Conservation (phyloP, 2,113 vertebrate species). For the Boleophthalmus pectinirostris region DNA sequence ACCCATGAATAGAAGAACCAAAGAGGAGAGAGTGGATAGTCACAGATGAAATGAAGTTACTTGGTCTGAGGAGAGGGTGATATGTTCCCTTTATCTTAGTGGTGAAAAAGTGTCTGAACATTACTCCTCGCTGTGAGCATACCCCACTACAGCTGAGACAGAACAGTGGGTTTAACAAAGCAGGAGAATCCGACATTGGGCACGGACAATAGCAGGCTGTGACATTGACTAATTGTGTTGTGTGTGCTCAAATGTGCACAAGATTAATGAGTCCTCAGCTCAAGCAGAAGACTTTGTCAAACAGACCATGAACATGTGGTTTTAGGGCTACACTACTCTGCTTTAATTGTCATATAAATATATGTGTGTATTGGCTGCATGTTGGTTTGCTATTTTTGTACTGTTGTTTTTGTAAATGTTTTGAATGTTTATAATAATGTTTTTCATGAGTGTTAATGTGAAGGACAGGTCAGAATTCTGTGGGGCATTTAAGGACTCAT, state of each 20-base stretch:
- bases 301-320: constrained; percentile 57
- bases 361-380: constrained; percentile 30
- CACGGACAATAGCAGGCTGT: constrained; percentile 47
- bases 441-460: no score
- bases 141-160: not conserved
- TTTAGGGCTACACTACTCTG: constrained; percentile 36
- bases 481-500: no score
- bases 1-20: not conserved
- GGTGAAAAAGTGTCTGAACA: not conserved
- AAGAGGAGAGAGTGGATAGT: not conserved
- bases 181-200: constrained; percentile 24
- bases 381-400: not conserved
- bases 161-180: constrained; percentile 38
- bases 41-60: not conserved
- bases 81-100: not conserved
- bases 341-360: constrained; percentile 24
- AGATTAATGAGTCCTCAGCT: constrained; percentile 63
- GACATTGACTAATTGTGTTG: constrained; percentile 59
- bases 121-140: not conserved
- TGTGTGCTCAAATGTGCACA: constrained; percentile 54
- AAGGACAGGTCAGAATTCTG: not conserved
- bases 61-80: not conserved
- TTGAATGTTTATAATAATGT: not conserved
- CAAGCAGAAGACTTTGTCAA: constrained; percentile 56
- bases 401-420: not conserved